phyloP scores from a whole-genome alignment of 2,113 vertebrate genomes.

The Pangasianodon hypophthalmus region DNA sequence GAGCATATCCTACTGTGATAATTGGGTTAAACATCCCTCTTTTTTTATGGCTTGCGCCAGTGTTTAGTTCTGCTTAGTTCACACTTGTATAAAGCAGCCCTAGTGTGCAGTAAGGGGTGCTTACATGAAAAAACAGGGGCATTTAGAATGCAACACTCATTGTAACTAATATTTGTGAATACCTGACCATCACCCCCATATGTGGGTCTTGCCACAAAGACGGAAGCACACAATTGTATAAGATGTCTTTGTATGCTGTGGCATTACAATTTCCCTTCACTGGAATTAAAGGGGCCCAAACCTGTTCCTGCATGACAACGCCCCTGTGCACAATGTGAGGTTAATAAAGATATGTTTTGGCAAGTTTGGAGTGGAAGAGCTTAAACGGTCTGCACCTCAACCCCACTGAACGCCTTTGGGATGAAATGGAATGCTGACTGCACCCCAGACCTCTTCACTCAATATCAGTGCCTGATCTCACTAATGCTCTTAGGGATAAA shows the following conservation, averaged over 20 bases:
- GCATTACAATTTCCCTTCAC: background rate
- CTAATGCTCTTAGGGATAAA: background rate
- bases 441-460: background rate
- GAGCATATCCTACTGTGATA: background rate
- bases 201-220: background rate
- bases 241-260: background rate
- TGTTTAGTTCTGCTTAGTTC: conserved; percentile 8
- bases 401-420: background rate
- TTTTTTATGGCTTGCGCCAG: background rate
- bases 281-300: background rate
- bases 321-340: background rate
- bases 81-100: background rate
- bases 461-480: background rate
- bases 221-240: background rate
- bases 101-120: background rate
- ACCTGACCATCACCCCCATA: background rate
- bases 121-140: background rate
- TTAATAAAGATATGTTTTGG: background rate
- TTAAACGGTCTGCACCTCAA: background rate
- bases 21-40: background rate
- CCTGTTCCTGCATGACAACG: background rate
- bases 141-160: background rate
- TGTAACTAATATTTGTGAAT: background rate
- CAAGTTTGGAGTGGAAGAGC: background rate
- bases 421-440: background rate